Base-by-base conservation (phyloP, 2,888 invertebrate species). In the Standfussiana lucernea region DNA sequence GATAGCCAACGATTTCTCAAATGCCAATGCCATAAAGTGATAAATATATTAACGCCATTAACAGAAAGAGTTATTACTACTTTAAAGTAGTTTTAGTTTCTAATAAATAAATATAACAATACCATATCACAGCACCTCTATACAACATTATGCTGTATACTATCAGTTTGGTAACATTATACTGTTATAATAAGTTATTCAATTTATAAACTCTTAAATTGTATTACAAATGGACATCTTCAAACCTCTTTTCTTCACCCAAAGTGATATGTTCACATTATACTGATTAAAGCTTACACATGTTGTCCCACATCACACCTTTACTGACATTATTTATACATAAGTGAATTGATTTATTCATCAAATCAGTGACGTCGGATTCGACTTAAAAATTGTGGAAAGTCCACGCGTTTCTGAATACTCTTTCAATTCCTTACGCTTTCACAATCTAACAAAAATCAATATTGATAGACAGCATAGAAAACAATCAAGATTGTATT, bases 111-210 rank as follows among this genome's bases (percentile, higher is more conserved):
- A 90, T 93, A 92, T 90, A 93, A 93, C 90, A 93, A 93, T 93
- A 94, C 91, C 93, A 93, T 94, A 95, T 94, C 94, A 95, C 94
- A 95, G 95, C 92, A 92, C 93, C 92, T 91, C 90, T 90, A 92
- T 91, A 93, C 93, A 93, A 91, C 92, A 90, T 84, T 87, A 89
- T 89, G 92, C 92, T 93, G 92, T 88, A 89, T 90, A 91, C 89
- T 89, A 91, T 89, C 88, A 90, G 85, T 90, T 91, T 92, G 90
- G 88, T 92, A 92, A 92, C 90, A 91, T 90, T 89, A 89, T 86
- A 81, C 89, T 88, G 89, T 88, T 83, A 86, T 88, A 88, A 85
- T 87, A 87, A 68, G 69, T 80, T 77, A 86, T 87, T 84, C 85
- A 88, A 84, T 86, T 90, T 86, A 88, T 90, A 89, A 88, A 83